A percentile compares a stretch with the other conserved stretches of the same genome.
Evolutionary conservation across 2,888 invertebrate species (phyloP).

Genomic region (Muscina levida): DNA sequence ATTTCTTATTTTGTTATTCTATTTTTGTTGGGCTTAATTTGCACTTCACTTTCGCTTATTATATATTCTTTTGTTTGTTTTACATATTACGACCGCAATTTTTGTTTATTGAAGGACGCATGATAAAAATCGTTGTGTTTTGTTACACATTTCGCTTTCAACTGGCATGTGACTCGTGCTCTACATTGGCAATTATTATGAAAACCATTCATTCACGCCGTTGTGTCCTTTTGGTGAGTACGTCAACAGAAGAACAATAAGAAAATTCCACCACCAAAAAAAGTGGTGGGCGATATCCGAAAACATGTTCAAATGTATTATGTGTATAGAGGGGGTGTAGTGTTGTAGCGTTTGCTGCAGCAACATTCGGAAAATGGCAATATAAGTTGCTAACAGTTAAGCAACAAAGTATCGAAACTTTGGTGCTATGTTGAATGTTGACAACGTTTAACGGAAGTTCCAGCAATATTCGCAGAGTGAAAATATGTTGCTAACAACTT

Average conservation of each 20-base stretch:
- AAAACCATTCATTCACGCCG: not conserved
- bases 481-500: too few species aligned
- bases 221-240: not conserved
- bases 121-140: constrained; percentile 46
- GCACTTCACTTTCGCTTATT: not conserved
- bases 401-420: too few species aligned
- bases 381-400: too few species aligned
- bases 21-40: not conserved
- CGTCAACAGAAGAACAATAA: not conserved
- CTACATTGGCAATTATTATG: constrained; percentile 14
- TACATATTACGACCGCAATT: not conserved
- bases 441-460: too few species aligned
- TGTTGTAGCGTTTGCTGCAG: too few species aligned
- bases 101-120: not conserved
- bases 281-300: not conserved
- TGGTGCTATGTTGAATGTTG: too few species aligned
- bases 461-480: too few species aligned
- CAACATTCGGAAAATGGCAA: too few species aligned
- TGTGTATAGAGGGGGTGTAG: too few species aligned
- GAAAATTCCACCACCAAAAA: not conserved
- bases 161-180: constrained; percentile 41
- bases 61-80: not conserved
- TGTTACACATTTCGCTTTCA: constrained; percentile 44
- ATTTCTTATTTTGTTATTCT: not conserved
- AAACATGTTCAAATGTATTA: not conserved